Base-by-base conservation (phyloP, 2,113 vertebrate species). In the Xyrauchen texanus region DNA sequence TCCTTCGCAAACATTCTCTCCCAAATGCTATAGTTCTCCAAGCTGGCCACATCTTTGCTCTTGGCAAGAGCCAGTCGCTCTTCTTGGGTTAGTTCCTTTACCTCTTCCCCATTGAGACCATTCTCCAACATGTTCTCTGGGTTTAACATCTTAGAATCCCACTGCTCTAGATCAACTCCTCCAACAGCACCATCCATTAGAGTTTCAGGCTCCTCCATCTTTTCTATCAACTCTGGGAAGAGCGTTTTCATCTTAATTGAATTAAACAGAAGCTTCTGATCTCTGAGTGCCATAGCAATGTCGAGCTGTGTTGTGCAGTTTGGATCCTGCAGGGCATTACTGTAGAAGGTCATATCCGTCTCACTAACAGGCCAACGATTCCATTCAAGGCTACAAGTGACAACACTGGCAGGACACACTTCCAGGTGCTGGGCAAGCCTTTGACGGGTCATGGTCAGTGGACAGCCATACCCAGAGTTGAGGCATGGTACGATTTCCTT, bases 321-420 rank as follows among this genome's bases (percentile, higher is more conserved):
- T 42, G 15, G 77, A 45, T 92, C 92, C 84, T 92, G 90, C 85
- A 95, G 92, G 7, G 94, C 86, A 64, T 94, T 96, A 79, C 85
- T 87, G 66, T 94, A 93, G 79, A 98, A 94, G 2, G 77, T 63
- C 2, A 86, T 88, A 76, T 95, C 94, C 0, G 89, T 91, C 69
- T 97, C 95, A n/a, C 93, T 78, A 0, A 93, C 91, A 2, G 97
- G 97, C 96, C 96, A 99, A 70, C 97, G 96, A 84, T 96, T 99
- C 97, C 97, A 99, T 78, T 98, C 96, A 91, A 98, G 95, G 0
- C 96, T 97, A 85, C 97, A 99, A 89, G 93, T 93, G 70, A 99
- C 95, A 15, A 96, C 87, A 0, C 97, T 98, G 82, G 97, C 97
- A 0, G 97, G 96, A 75, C 97, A 99, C 12, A 90, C 88, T 71